These are phyloP conservation scores for Poecilia picta DNA, from an alignment of 2,797 vertebrate species.

Conservation along the genomic window DNA sequence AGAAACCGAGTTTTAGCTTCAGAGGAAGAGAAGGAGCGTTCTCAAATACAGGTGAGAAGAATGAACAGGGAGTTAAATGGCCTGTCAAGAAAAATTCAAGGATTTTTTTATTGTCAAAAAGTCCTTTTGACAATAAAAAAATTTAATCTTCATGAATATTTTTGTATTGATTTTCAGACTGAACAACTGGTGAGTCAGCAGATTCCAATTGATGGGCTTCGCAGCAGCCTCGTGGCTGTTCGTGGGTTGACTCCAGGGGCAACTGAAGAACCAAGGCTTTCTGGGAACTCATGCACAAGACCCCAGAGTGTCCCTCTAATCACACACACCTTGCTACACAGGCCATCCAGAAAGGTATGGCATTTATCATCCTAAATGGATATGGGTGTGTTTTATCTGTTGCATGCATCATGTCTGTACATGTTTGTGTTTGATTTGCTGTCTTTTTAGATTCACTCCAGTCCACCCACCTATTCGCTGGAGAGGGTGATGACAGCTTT, in stretches of 20 bases:
- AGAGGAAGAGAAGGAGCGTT: constrained; percentile 79
- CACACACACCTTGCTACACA: constrained; percentile 47
- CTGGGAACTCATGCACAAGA: constrained; percentile 63
- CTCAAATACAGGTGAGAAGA: constrained; percentile 81
- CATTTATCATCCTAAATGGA: not conserved
- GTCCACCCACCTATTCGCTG: constrained; percentile 79
- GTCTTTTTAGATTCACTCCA: constrained; percentile 79
- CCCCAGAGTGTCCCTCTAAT: constrained; percentile 83
- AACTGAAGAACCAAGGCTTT: constrained; percentile 51
- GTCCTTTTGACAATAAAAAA: too few relatives aligned
- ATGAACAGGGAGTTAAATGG: not conserved
- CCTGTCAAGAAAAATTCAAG: too few relatives aligned
- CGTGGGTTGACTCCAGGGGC: constrained; percentile 43
- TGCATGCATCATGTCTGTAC: not conserved
- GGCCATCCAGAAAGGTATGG: constrained; percentile 81
- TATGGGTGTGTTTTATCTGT: not conserved
- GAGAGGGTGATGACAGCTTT: constrained; percentile 87
- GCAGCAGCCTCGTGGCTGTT: constrained; percentile 72
- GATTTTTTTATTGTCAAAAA: too few relatives aligned
- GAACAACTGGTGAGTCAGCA: constrained; percentile 90
- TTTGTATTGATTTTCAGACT: constrained; percentile 74
- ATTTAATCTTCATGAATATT: not conserved
- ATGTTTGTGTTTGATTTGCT: constrained; percentile 34
- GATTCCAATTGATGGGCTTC: constrained; percentile 84
- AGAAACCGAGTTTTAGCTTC: constrained; percentile 70